These are phyloP conservation scores for Bombus picipes DNA, from an alignment of 1,140 invertebrate genomes.

Conservation along the genomic window DNA sequence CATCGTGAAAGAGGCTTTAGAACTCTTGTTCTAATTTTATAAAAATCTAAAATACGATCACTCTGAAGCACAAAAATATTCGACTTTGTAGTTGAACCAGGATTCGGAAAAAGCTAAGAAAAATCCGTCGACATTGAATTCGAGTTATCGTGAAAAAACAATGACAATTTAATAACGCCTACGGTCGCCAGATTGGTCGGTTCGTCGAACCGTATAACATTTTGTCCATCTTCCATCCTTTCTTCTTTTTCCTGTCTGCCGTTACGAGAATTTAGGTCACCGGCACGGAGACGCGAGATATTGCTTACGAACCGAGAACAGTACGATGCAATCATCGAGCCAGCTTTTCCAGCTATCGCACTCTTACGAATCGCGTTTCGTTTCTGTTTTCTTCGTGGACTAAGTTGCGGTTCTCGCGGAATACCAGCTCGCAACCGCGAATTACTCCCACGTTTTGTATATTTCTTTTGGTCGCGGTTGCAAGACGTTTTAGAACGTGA, in stretches of 20 bases:
- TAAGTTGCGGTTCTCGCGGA: background rate
- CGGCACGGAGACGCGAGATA: conserved; percentile 7
- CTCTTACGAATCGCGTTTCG: background rate
- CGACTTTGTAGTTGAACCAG: background rate
- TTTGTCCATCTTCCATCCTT: background rate
- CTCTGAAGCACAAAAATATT: background rate
- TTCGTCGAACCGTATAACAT: conserved; percentile 14
- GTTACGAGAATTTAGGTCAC: conserved; percentile 34
- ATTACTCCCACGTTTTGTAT: background rate
- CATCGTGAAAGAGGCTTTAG: background rate
- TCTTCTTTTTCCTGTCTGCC: background rate
- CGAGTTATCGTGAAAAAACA: background rate
- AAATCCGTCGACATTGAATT: background rate
- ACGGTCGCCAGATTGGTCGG: background rate
- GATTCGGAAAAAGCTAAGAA: background rate
- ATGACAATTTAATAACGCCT: background rate
- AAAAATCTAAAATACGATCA: background rate
- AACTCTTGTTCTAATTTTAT: background rate
- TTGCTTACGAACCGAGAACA: conserved; percentile 11
- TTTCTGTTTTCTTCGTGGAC: background rate
- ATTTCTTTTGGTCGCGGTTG: background rate
- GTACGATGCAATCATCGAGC: conserved; percentile 33
- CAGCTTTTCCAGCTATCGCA: conserved; percentile 37
- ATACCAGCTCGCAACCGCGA: background rate
- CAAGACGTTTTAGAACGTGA: background rate